phyloP scores from a whole-genome alignment of 1,140 invertebrate genomes.

The Delia radicum region DNA sequence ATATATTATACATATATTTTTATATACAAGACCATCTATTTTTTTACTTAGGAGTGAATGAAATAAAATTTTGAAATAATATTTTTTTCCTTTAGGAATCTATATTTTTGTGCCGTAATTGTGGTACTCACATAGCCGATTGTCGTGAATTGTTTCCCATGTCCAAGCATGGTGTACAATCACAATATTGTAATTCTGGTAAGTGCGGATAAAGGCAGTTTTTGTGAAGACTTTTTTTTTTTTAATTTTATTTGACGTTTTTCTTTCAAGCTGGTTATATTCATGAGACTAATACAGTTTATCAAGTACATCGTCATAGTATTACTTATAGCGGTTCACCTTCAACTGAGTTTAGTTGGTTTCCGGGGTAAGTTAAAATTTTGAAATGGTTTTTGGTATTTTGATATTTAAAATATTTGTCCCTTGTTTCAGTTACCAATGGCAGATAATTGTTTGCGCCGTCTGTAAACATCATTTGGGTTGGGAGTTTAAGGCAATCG shows the following conservation, averaged over 20 bases:
- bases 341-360: conserved; percentile 78
- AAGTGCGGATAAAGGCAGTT: conserved; percentile 13
- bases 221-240: neutral
- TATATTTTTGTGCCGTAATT: conserved; percentile 65
- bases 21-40: no score
- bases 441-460: conserved; percentile 73
- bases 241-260: neutral
- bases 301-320: conserved; percentile 60
- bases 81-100: conserved; percentile 40
- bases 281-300: conserved; percentile 79
- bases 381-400: neutral
- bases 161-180: conserved; percentile 77
- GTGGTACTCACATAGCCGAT: conserved; percentile 67
- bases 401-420: neutral
- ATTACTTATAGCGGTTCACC: conserved; percentile 61
- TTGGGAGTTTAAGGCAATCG: conserved; percentile 73
- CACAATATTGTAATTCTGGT: conserved; percentile 78
- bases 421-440: conserved; percentile 70
- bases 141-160: conserved; percentile 77
- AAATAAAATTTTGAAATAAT: conserved; percentile 27
- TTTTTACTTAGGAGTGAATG: neutral
- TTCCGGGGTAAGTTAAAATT: conserved; percentile 69
- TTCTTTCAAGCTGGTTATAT: conserved; percentile 64
- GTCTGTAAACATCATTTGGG: conserved; percentile 71
- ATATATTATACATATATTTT: no score